phyloP scores from a whole-genome alignment of 2,113 vertebrate species.

The Atractosteus spatula region DNA sequence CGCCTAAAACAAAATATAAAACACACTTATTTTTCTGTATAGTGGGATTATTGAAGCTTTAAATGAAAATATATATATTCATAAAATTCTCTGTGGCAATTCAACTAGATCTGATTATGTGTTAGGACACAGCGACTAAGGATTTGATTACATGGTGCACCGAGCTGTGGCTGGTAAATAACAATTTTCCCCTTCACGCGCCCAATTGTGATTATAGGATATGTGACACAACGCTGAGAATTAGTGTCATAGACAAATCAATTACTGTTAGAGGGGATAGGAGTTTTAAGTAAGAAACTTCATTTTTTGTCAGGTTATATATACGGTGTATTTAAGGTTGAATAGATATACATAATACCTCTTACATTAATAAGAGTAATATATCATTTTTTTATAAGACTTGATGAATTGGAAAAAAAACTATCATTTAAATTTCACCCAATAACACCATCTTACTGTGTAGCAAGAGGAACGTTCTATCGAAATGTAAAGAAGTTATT shows the following conservation, averaged over 20 bases:
- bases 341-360: too few species aligned
- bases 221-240: conserved; percentile 47
- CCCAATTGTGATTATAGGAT: conserved; percentile 46
- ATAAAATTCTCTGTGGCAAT: conserved; percentile 60
- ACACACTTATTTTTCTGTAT: conserved; percentile 31
- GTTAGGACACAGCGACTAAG: conserved; percentile 58
- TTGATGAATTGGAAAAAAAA: too few species aligned
- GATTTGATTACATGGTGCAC: conserved; percentile 62
- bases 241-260: conserved; percentile 46
- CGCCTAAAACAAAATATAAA: conserved; percentile 20
- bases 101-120: conserved; percentile 60
- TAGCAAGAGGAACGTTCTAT: too few species aligned
- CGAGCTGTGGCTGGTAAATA: conserved; percentile 60
- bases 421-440: too few species aligned
- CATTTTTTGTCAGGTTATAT: background rate
- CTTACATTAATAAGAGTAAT: too few species aligned
- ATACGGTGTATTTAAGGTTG: background rate
- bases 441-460: too few species aligned
- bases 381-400: too few species aligned
- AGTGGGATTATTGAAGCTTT: conserved; percentile 50
- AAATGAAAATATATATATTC: conserved; percentile 36
- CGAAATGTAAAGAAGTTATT: too few species aligned
- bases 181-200: conserved; percentile 45
- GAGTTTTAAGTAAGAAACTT: conserved; percentile 14
- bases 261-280: conserved; percentile 34